Evolutionary conservation across 2,113 vertebrate genomes (phyloP), one percentile per base, ranked within the genome.

Genomic region (Corynorhinus townsendii): DNA sequence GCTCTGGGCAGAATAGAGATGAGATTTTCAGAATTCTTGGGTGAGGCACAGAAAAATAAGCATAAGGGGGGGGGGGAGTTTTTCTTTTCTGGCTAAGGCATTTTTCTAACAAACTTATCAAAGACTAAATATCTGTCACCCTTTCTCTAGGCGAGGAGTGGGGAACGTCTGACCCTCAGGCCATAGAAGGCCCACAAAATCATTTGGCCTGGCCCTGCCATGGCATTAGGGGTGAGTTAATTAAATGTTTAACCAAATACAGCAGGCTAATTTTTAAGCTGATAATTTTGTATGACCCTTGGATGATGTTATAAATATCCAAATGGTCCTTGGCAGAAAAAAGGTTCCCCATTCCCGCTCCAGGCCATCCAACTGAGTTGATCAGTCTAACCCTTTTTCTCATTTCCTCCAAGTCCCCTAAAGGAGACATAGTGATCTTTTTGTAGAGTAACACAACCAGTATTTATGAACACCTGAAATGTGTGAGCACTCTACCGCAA

Each of bases 31-130:
- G 71, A 81, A 24, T 52, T 89, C 79, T 49, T 75, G 35, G 86
- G 19, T 28, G 26, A 24, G 20, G 3, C 47, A 59, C 92, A 76
- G 66, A 62, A n/a, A 73, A 85, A 83, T 5, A 52, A 75, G 12
- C 12, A 79, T 33, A 64, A 64, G 11, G 11, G 26, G 11, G 11
- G 10, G 9, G 11, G 11, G 33, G 10, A 52, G 17, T 35, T 28
- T 26, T 17, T 4, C 11, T 92, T 92, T 85, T 73, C 54, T 59
- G 15, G n/a, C 10, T 11, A 81, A 43, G 66, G 10, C 24, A 28
- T 82, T 96, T 92, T 93, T 89, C 76, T 88, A 68, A 89, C 33
- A 73, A 71, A 38, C 35, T 77, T 92, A 83, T 12, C n/a, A 28
- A 82, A 81, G 16, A 71, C 40, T 49, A 75, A 64, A 11, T 83